Percentiles rank a stretch among this genome's conserved stretches.
phyloP scores from a whole-genome alignment of 2,797 vertebrate species.

The Petrocephalus sullivani region DNA sequence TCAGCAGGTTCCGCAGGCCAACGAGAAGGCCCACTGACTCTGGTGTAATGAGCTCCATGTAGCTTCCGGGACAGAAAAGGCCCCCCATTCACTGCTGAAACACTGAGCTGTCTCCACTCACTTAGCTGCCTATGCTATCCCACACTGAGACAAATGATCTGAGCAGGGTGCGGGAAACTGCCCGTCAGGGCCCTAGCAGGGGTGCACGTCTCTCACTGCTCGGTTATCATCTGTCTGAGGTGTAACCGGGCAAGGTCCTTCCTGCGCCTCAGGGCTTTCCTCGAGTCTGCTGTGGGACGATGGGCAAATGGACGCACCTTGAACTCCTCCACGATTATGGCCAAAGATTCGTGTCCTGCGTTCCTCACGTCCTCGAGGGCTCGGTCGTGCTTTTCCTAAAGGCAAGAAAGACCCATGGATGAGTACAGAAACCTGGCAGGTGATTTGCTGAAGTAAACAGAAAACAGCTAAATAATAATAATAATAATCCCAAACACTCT shows the following conservation, averaged over 20 bases:
- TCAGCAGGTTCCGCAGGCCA: constrained; percentile 16
- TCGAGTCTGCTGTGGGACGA: neutral
- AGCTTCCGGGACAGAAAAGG: constrained; percentile 24
- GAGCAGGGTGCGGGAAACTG: neutral
- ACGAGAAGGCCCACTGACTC: constrained; percentile 7
- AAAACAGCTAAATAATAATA: neutral
- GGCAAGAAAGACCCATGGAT: constrained; percentile 22
- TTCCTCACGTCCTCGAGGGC: constrained; percentile 66
- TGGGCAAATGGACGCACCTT: constrained; percentile 51
- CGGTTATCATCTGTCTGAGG: neutral
- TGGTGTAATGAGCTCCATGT: neutral
- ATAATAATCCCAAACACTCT: neutral
- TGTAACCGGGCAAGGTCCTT: neutral
- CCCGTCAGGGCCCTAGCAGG: no score
- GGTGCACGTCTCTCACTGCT: neutral
- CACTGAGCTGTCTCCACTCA: constrained; percentile 32
- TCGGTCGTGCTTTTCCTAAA: constrained; percentile 64
- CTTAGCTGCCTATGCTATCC: constrained; percentile 18
- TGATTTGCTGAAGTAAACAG: neutral
- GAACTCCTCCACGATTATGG: constrained; percentile 71
- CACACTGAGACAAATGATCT: constrained; percentile 20
- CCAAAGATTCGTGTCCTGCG: constrained; percentile 65
- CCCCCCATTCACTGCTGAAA: constrained; percentile 25
- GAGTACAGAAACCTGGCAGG: neutral
- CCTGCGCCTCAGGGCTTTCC: neutral